Evolutionary conservation across 2,888 invertebrate species (phyloP), one percentile per base, ranked within the genome.

Genomic region (Elmis aenea): DNA sequence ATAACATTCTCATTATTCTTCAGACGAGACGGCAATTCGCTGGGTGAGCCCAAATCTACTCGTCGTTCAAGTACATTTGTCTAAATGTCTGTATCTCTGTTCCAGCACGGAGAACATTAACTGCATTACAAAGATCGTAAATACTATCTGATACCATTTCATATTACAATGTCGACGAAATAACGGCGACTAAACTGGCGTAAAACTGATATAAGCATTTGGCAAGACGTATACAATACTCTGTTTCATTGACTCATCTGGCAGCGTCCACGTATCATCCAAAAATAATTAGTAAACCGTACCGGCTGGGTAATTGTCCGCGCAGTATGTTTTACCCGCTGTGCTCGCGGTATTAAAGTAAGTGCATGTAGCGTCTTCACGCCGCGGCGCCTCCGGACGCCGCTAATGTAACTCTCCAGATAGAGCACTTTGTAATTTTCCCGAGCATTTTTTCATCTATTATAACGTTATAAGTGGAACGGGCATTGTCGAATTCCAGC

Each of bases 1-100:
- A 65, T 66, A 66, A 64, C 64, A 59, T 64, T 64, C 63, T 61
- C 65, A 64, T 66, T 65, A 66, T 60, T 65, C 63, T 62, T 58
- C 41, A 49, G 46, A 45, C 38, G 43, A 49, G 55, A 48, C 49
- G 50, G 50, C 38, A 38, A 41, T 43, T 34, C 43, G 48, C 50
- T 51, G 55, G 52, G 55, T 56, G 54, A 51, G 48, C 44, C 48
- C 47, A 56, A 55, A 58, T 54, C 58, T 53, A 54, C 55, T 55
- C 38, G 47, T 45, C 39, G 46, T 52, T 50, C 51, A 44, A 55
- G 55, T 61, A 58, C 52, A 54, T 58, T 56, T 56, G 54, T 58
- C 52, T 55, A 50, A 55, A 55, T 56, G 55, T 57, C 58, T 57
- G 54, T 54, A 54, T 54, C 51, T 55, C 49, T 52, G 55, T 54